Conservation (phyloP, 2,888 invertebrate species). For the Hanleya hanleyi region DNA sequence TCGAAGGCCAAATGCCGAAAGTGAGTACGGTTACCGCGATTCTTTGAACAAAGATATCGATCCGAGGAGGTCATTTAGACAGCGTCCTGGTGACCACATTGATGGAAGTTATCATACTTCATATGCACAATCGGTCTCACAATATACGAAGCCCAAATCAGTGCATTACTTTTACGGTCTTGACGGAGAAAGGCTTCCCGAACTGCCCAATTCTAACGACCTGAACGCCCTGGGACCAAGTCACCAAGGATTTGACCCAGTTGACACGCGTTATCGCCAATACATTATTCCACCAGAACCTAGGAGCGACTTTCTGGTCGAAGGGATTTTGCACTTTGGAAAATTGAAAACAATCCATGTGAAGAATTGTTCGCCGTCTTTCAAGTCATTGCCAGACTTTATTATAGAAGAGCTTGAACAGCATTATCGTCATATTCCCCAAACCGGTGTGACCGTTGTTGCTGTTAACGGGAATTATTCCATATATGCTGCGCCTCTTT, state of each 20-base stretch:
- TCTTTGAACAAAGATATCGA: too few species aligned
- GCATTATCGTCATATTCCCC: slow-evolving; percentile 36
- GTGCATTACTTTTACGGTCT: slow-evolving; percentile 29
- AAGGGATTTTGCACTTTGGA: slow-evolving; percentile 37
- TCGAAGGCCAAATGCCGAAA: background rate
- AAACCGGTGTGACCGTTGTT: slow-evolving; percentile 33
- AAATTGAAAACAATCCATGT: slow-evolving; percentile 36
- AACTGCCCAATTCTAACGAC: background rate
- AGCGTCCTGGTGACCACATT: too few species aligned
- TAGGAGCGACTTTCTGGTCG: slow-evolving; percentile 20
- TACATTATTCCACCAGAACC: background rate
- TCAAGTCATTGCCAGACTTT: slow-evolving; percentile 36
- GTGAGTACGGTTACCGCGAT: too few species aligned
- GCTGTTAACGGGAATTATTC: slow-evolving; percentile 35
- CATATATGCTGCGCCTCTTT: slow-evolving; percentile 41
- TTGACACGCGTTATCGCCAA: background rate
- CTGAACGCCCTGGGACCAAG: too few species aligned
- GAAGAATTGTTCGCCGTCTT: slow-evolving; percentile 23
- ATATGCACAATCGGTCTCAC: too few species aligned
- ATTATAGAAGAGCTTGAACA: slow-evolving; percentile 33
- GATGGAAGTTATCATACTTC: too few species aligned
- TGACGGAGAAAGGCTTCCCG: slow-evolving; percentile 24
- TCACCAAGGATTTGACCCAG: background rate
- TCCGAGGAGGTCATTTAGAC: too few species aligned
- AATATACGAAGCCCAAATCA: background rate